A percentile compares a stretch with the other conserved stretches of the same genome.
Conservation (phyloP, 2,797 vertebrate species). For the Scolopax bukidnonensis region DNA sequence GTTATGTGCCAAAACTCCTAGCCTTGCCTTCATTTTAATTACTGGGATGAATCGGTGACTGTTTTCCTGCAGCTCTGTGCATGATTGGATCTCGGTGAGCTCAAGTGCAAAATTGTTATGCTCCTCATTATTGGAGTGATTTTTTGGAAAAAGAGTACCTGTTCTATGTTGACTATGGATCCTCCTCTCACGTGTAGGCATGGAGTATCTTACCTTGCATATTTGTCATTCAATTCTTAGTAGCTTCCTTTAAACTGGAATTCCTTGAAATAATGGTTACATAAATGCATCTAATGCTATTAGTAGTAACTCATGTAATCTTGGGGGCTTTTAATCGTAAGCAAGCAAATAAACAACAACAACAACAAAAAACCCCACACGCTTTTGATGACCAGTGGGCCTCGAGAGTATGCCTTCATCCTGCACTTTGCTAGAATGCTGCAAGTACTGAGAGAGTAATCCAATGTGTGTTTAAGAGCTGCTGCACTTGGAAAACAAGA, state of each 20-base stretch:
- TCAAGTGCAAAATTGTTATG: neutral
- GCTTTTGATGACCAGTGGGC: neutral
- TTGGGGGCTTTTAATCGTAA: neutral
- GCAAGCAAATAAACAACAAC: neutral
- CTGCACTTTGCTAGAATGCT: neutral
- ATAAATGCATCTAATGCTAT: neutral
- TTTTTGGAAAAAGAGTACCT: neutral
- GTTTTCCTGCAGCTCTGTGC: slow-evolving; percentile 35
- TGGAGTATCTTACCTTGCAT: fast-evolving
- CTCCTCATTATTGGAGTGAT: neutral
- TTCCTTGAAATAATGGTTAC: neutral
- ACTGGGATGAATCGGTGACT: slow-evolving; percentile 7
- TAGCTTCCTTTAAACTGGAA: neutral
- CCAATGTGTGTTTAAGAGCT: neutral
- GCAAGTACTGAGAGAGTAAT: neutral
- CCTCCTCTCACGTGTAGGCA: neutral
- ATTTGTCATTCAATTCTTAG: neutral
- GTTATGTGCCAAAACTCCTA: neutral
- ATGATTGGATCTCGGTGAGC: neutral
- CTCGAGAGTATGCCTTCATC: neutral
- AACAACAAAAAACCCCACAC: too few species aligned
- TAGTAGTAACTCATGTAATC: neutral
- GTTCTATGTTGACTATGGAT: neutral
- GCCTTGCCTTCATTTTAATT: neutral
- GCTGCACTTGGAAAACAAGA: slow-evolving; percentile 4